Evolutionary conservation across 2,797 vertebrate species (phyloP), one percentile per base, ranked within the genome.

Genomic region (Telmatherina bonti): DNA sequence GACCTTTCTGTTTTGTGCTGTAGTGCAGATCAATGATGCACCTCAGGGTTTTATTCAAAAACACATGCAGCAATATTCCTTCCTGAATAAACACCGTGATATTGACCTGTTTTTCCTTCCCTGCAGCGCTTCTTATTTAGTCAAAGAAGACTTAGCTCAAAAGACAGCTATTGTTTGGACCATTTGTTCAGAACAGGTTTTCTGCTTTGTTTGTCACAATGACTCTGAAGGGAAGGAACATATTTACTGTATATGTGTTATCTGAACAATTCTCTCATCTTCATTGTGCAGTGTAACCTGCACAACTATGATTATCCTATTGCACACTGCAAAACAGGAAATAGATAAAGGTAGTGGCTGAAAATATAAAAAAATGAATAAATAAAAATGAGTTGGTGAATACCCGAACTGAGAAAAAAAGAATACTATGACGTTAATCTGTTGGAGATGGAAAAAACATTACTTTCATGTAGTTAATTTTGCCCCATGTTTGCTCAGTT

Each of bases 31-130:
- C 92, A 91, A 93, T 94, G 90, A 70, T 70, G 72, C 91, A 76
- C 88, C 84, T 69, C 80, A 78, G 91, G 85, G 82, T 85, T 85
- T 92, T 91, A 89, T 89, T 90, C 89, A 90, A 89, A 89, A 91
- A 92, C 86, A 87, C 85, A 90, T 87, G 84, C 83, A 84, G 88
- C 87, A 86, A 91, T 90, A 93, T 91, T 86, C 88, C 74, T 81
- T 81, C 81, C 84, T 89, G 84, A 91, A 90, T 92, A 89, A 59
- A 87, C 85, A 83, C 79, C 72, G 81, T 81, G 82, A 86, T 93
- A 93, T 93, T 94, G 92, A 93, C 90, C 92, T 76, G 78, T 85
- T 92, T 90, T 90, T 91, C 81, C 77, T 85, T 73, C 85, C 90
- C 90, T 56, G 72, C 67, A 85, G 88, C 81, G 70, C 72, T 79